Evolutionary conservation across 2,888 invertebrate species (phyloP).

Genomic region (Ichneumon xanthorius): DNA sequence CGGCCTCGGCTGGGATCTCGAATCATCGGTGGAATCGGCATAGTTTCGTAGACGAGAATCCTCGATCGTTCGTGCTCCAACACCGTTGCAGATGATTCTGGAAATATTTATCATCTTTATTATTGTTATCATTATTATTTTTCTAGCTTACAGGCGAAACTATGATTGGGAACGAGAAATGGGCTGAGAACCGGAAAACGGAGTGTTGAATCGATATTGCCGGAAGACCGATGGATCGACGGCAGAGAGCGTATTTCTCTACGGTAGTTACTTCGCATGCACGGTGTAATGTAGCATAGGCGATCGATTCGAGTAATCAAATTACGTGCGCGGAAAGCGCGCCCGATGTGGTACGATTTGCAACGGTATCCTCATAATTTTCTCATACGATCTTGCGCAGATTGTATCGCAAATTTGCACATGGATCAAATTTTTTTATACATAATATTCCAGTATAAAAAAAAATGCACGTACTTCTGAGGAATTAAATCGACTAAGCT

Average conservation of each 20-base stretch:
- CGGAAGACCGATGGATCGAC: constrained; percentile 6
- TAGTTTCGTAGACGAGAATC: constrained; percentile 63
- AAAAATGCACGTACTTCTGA: background rate
- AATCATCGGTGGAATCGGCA: constrained; percentile 56
- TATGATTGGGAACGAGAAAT: constrained; percentile 2
- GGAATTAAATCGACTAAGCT: background rate
- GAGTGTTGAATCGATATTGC: constrained; percentile 16
- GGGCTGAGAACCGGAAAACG: constrained; percentile 10
- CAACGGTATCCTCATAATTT: background rate
- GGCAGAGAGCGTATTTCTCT: background rate
- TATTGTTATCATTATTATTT: background rate
- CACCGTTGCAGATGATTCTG: background rate
- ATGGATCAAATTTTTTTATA: background rate
- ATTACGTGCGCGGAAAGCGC: background rate
- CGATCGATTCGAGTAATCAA: constrained; percentile 4
- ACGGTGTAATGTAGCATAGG: background rate
- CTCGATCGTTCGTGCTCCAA: background rate
- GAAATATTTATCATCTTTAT: background rate
- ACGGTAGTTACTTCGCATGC: background rate
- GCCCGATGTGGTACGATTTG: background rate
- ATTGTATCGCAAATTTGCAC: background rate
- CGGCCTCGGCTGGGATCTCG: constrained; percentile 63
- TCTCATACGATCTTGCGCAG: background rate
- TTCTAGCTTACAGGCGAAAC: background rate
- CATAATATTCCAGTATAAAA: background rate